Percentiles rank a stretch among this genome's conserved stretches.
Conservation (phyloP, 2,888 invertebrate genomes). For the Habrosyne pyritoides region DNA sequence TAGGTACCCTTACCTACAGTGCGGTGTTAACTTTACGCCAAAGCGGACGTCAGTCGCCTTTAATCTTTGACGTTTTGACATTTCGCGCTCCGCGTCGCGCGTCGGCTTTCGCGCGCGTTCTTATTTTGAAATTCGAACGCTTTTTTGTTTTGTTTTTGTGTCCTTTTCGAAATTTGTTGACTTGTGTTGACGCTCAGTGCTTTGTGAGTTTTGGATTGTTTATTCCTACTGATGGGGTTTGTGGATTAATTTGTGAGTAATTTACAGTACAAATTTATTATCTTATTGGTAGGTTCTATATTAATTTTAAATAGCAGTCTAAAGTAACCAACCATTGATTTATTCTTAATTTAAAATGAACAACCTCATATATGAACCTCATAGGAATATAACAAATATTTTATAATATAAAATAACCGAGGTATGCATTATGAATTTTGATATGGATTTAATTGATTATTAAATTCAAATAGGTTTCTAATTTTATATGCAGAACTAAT, state of each 20-base stretch:
- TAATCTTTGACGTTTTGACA: slow-evolving; percentile 38
- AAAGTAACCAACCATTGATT: too few species aligned
- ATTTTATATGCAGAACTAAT: too few species aligned
- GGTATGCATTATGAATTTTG: too few species aligned
- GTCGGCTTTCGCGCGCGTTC: slow-evolving; percentile 30
- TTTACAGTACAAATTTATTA: background rate
- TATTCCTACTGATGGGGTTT: background rate
- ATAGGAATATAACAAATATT: too few species aligned
- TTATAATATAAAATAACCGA: too few species aligned
- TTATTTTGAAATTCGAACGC: background rate
- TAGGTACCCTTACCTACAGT: slow-evolving; percentile 37
- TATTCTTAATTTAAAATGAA: too few species aligned
- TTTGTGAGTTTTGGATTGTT: slow-evolving; percentile 3
- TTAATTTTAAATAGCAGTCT: too few species aligned
- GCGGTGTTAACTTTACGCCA: slow-evolving; percentile 45
- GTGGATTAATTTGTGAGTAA: background rate
- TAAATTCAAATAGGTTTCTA: too few species aligned
- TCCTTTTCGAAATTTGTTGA: slow-evolving; percentile 11
- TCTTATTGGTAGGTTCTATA: too few species aligned
- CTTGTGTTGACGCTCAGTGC: slow-evolving; percentile 3
- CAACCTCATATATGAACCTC: too few species aligned
- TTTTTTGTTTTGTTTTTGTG: slow-evolving; percentile 9
- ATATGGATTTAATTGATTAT: too few species aligned
- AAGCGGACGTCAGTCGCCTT: slow-evolving; percentile 37
- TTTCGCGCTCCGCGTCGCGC: slow-evolving; percentile 27